A percentile compares a stretch with the other conserved stretches of the same genome.
phyloP scores from a whole-genome alignment of 2,797 vertebrate species.

The Lithobates sylvaticus region DNA sequence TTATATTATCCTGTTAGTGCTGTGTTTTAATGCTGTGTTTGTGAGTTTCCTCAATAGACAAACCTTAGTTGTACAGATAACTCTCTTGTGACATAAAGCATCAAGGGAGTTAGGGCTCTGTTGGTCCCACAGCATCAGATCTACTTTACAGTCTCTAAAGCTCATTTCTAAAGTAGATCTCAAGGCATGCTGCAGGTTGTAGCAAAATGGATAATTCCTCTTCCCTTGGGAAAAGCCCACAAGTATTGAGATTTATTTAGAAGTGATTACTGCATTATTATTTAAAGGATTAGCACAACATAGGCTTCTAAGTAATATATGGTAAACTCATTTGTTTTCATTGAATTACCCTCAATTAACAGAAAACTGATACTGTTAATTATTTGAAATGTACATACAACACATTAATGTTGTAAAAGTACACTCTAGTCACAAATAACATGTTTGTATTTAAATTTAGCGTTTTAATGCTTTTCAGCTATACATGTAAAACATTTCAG shows the following conservation, averaged over 20 bases:
- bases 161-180: neutral
- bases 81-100: neutral
- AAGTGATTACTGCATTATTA: neutral
- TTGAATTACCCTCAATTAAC: too few species aligned
- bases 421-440: too few species aligned
- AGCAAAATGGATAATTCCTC: conserved; percentile 10
- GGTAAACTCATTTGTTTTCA: too few species aligned
- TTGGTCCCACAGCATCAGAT: neutral
- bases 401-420: too few species aligned
- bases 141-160: conserved; percentile 7
- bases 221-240: neutral
- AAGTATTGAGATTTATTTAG: neutral
- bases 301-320: neutral
- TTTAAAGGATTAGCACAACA: neutral
- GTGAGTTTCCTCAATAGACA: neutral
- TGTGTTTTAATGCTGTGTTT: neutral
- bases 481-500: too few species aligned
- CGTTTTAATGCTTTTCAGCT: too few species aligned
- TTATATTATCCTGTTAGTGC: neutral
- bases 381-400: too few species aligned
- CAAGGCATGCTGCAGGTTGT: neutral
- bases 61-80: neutral
- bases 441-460: too few species aligned
- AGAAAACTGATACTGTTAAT: too few species aligned
- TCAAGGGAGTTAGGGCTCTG: conserved; percentile 2